Conservation (phyloP, 2,888 invertebrate species). For the Pyrrhosoma nymphula region DNA sequence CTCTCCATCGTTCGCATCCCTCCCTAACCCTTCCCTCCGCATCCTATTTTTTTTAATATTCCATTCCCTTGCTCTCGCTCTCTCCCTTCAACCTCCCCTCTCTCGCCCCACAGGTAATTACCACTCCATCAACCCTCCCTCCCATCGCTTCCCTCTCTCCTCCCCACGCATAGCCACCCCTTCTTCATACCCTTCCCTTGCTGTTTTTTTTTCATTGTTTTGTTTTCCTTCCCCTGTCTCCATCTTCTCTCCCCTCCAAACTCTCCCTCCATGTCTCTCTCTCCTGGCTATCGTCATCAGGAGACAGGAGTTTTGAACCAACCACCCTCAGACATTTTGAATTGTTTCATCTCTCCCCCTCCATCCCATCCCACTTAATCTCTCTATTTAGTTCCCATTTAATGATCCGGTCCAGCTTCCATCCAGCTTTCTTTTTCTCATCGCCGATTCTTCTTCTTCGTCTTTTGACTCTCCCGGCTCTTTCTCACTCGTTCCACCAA, state of each 20-base stretch:
- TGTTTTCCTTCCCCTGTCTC: slow-evolving; percentile 12
- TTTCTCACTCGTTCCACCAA: too few species aligned
- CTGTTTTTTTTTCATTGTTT: not conserved
- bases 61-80: too few species aligned
- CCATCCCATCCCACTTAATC: slow-evolving; percentile 13
- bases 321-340: slow-evolving; percentile 62
- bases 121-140: not conserved
- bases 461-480: not conserved
- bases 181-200: not conserved
- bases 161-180: not conserved
- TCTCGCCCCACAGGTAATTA: slow-evolving; percentile 7
- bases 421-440: not conserved
- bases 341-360: slow-evolving; percentile 32
- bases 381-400: slow-evolving; percentile 65
- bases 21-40: not conserved
- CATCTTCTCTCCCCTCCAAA: slow-evolving; percentile 3
- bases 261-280: not conserved
- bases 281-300: not conserved
- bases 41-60: not conserved
- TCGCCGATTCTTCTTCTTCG: not conserved
- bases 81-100: not conserved
- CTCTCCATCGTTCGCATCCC: not conserved
- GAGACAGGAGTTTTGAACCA: slow-evolving; percentile 27
- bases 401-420: slow-evolving; percentile 25
- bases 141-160: not conserved